Base-by-base conservation (phyloP, 2,797 vertebrate genomes). In the Lacerta bilineata region DNA sequence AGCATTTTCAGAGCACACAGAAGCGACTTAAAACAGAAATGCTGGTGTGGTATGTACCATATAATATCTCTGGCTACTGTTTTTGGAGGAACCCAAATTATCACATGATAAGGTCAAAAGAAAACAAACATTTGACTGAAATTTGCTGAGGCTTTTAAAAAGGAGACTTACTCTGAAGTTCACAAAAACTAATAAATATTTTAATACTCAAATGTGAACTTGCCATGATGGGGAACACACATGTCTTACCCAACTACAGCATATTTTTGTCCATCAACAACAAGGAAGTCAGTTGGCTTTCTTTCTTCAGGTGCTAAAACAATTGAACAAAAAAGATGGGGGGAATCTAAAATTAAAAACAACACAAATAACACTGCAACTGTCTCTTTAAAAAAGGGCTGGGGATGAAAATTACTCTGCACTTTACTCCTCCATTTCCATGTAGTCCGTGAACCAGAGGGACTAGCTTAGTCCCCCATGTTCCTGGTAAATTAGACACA, bases 191-290 rank as follows among this genome's bases (percentile, higher is more conserved):
- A 9, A n/a, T 90, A n/a, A 87, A 90, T 84, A 7, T 92, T 83
- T 89, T 88, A 91, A 77, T 43, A 90, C 87, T 93, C 86, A 89
- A 66, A 87, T 59, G 46, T 33, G 33, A 89, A 91, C 20, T 15
- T 80, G 77, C 17, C 77, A 79, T 20, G 84, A 91, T 13, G 66
- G 18, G 33, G 92, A 88, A 93, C 72, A 90, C 77, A 8, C 61
- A 46, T 64, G 82, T 93, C 98, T 94, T 96, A 99, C 99, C 99
- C 99, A n/a, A 99, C 98, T 0, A 99, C 99, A 43, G 99, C 98
- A 81, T 99, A 99, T 87, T 98, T 98, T 89, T 99, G 98, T 59
- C 98, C 98, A 86, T 98, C 97, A 1, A 99, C 97, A 72, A 97
- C 93, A 90, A 99, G 97, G 89, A 98, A 98, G 43, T 99, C 98